Percentiles rank a stretch among this genome's conserved stretches.
phyloP scores from a whole-genome alignment of 1,140 invertebrate species.

The Magallana gigas region DNA sequence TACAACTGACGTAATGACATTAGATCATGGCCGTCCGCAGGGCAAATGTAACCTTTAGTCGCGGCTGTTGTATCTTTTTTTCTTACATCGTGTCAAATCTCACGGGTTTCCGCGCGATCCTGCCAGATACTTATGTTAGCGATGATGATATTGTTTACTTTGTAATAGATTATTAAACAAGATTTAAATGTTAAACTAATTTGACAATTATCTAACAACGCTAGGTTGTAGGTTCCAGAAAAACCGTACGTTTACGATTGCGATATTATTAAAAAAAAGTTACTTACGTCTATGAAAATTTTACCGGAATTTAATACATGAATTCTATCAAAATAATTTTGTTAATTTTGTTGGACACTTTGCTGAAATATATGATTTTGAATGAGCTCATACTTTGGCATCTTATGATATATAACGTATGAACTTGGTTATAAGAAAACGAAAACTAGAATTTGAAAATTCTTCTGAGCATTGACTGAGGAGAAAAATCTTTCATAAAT shows the following conservation, averaged over 20 bases:
- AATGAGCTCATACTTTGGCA: no score
- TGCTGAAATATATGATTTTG: no score
- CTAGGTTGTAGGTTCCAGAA: no score
- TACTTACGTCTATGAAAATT: no score
- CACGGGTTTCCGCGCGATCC: background rate
- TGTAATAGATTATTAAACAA: slow-evolving; percentile 4
- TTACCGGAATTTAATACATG: no score
- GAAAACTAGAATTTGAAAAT: background rate
- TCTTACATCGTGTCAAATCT: slow-evolving; percentile 19
- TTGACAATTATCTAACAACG: background rate
- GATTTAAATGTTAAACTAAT: slow-evolving; percentile 21
- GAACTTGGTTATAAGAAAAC: no score
- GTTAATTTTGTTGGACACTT: no score
- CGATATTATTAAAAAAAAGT: no score
- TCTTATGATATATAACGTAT: no score
- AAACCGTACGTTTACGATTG: no score
- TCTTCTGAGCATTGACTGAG: background rate
- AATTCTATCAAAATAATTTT: no score
- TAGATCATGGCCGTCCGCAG: slow-evolving; percentile 17
- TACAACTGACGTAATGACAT: slow-evolving; percentile 8
- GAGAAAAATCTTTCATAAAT: slow-evolving; percentile 12
- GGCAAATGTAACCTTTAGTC: slow-evolving; percentile 32
- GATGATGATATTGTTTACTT: slow-evolving; percentile 12
- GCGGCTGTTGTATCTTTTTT: slow-evolving; percentile 5
- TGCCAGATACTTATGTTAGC: background rate